A percentile compares a stretch with the other conserved stretches of the same genome.
These are phyloP conservation scores for Temnothorax ravouxi DNA, from an alignment of 2,888 invertebrate genomes.

Conservation along the genomic window DNA sequence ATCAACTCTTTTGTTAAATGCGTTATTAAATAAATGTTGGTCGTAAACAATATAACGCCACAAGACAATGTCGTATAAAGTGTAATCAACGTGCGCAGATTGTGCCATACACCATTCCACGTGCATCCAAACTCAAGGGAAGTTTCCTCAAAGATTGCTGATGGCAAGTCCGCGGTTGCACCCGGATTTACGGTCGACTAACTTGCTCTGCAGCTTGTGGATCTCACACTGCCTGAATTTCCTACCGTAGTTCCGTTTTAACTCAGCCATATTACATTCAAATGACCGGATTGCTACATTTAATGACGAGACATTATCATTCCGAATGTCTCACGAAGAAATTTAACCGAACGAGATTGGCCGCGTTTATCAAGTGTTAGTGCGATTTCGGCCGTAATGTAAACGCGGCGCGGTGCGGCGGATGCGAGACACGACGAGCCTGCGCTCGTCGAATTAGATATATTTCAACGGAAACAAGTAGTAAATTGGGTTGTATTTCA, in stretches of 20 bases:
- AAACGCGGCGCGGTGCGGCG: constrained; percentile 1
- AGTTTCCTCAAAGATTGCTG: constrained; percentile 61
- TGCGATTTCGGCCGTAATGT: constrained; percentile 10
- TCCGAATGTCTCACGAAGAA: constrained; percentile 43
- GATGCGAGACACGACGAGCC: not conserved
- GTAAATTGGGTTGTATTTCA: constrained; percentile 34
- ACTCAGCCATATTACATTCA: constrained; percentile 52
- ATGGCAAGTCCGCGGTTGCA: constrained; percentile 60
- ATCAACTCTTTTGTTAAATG: constrained; percentile 4
- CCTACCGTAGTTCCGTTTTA: constrained; percentile 48
- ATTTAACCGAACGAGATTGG: constrained; percentile 44
- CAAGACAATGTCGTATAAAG: constrained; percentile 38
- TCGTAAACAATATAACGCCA: constrained; percentile 1
- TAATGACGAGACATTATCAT: constrained; percentile 51
- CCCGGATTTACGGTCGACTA: constrained; percentile 61
- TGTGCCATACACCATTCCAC: constrained; percentile 52
- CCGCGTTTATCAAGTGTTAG: constrained; percentile 31
- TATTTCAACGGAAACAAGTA: constrained; percentile 21
- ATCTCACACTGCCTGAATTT: constrained; percentile 52
- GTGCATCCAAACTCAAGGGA: constrained; percentile 47
- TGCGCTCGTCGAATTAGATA: constrained; percentile 15
- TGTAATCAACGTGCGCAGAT: constrained; percentile 52
- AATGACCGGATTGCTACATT: constrained; percentile 55
- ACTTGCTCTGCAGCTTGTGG: constrained; percentile 55
- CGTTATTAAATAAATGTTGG: constrained; percentile 2